Conservation (phyloP, 2,888 invertebrate species). For the Zeuzera pyrina region DNA sequence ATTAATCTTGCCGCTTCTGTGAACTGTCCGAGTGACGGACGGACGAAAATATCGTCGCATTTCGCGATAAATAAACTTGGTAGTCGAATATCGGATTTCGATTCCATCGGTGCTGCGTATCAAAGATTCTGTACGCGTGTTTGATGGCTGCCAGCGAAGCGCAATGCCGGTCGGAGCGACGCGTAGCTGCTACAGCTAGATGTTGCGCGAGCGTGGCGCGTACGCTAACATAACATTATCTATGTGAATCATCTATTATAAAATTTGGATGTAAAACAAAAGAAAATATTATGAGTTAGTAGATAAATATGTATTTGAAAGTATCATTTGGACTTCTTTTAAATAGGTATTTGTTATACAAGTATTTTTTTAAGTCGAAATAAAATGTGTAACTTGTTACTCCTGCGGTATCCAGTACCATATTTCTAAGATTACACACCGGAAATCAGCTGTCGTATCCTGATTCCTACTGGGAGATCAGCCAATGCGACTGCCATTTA, state of each 20-base stretch:
- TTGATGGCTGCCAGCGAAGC: constrained; percentile 43
- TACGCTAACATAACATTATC: too few relatives aligned
- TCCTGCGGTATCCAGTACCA: too few relatives aligned
- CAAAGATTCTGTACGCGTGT: constrained; percentile 60
- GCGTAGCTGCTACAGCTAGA: constrained; percentile 4
- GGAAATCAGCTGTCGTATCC: constrained; percentile 67
- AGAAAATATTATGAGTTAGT: background rate
- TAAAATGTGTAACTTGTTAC: too few relatives aligned
- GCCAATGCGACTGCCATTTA: constrained; percentile 55
- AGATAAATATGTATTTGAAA: too few relatives aligned
- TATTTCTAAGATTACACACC: constrained; percentile 16
- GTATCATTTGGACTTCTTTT: too few relatives aligned
- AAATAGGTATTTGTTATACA: too few relatives aligned
- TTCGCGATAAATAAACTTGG: constrained; percentile 69
- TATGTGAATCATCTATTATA: too few relatives aligned
- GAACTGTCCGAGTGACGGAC: constrained; percentile 70
- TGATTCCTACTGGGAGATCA: constrained; percentile 54
- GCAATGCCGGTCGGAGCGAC: constrained; percentile 34
- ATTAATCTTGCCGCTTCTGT: constrained; percentile 71
- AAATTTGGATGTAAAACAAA: too few relatives aligned
- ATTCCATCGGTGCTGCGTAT: constrained; percentile 70
- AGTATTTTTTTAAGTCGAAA: too few relatives aligned
- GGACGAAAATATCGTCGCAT: constrained; percentile 70
- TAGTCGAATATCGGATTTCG: constrained; percentile 68
- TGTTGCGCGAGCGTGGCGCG: too few relatives aligned